These are phyloP conservation scores for Hirtodrosophila confusa DNA, from an alignment of 2,888 invertebrate species.

Conservation along the genomic window DNA sequence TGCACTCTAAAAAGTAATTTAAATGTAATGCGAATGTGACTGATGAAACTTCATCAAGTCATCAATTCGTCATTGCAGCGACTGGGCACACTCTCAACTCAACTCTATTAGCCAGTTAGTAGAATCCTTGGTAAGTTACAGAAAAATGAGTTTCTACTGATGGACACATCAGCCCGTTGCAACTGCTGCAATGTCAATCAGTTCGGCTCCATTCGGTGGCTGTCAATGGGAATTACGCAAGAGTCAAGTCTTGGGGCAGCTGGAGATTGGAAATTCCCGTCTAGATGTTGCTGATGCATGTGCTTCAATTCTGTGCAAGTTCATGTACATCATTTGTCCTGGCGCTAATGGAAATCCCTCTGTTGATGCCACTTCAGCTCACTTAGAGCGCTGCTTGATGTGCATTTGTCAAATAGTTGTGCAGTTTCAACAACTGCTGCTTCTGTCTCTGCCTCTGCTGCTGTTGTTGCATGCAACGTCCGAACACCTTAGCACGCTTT, in stretches of 20 bases:
- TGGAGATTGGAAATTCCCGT: conserved; percentile 19
- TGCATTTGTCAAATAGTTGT: conserved; percentile 74
- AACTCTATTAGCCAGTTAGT: too few relatives aligned
- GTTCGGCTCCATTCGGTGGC: conserved; percentile 31
- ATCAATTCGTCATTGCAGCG: too few relatives aligned
- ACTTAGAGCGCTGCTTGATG: conserved; percentile 43
- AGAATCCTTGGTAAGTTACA: neutral
- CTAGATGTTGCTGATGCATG: conserved; percentile 37
- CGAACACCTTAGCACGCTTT: conserved; percentile 45
- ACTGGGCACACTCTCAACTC: too few relatives aligned
- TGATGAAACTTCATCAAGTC: too few relatives aligned
- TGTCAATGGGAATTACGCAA: conserved; percentile 69
- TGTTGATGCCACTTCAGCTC: conserved; percentile 41
- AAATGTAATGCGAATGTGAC: too few relatives aligned
- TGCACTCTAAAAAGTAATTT: too few relatives aligned
- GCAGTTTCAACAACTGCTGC: conserved; percentile 28
- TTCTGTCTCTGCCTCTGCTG: neutral
- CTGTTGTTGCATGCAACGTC: conserved; percentile 13
- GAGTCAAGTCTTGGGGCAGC: conserved; percentile 41
- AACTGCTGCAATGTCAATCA: conserved; percentile 40
- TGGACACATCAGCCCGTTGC: neutral
- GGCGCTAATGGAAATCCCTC: conserved; percentile 62
- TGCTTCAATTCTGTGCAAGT: conserved; percentile 56
- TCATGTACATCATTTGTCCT: conserved; percentile 74
- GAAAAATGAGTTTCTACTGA: conserved; percentile 7